Conservation (phyloP, 2,888 invertebrate species). For the Hanleya hanleyi region DNA sequence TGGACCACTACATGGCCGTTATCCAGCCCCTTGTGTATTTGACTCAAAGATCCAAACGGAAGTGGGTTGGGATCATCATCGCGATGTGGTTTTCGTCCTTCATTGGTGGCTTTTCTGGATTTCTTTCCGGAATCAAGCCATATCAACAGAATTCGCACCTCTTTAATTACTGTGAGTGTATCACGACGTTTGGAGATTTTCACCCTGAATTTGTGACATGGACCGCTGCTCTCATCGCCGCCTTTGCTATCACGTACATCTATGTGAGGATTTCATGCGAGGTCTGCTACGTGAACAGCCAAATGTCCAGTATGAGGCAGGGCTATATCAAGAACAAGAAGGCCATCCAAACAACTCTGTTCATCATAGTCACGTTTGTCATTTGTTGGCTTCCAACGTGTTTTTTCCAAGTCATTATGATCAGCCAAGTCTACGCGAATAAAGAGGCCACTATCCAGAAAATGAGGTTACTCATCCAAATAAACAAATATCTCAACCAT, state of each 20-base stretch:
- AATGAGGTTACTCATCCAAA: slow-evolving; percentile 36
- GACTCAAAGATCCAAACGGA: slow-evolving; percentile 39
- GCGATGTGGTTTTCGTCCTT: slow-evolving; percentile 49
- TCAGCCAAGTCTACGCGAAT: slow-evolving; percentile 44
- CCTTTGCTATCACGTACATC: slow-evolving; percentile 51
- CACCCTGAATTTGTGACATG: slow-evolving; percentile 59
- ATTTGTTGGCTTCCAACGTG: slow-evolving; percentile 62
- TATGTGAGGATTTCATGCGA: slow-evolving; percentile 57
- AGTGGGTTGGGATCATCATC: slow-evolving; percentile 44
- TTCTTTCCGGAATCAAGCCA: slow-evolving; percentile 23
- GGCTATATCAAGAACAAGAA: slow-evolving; percentile 52
- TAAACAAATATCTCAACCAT: slow-evolving; percentile 53
- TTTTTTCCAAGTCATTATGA: slow-evolving; percentile 49
- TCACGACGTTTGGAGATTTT: slow-evolving; percentile 47
- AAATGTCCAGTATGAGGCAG: slow-evolving; percentile 31
- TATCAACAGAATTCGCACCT: slow-evolving; percentile 24
- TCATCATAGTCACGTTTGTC: slow-evolving; percentile 59
- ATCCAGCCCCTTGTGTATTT: slow-evolving; percentile 52
- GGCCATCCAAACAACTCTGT: slow-evolving; percentile 57
- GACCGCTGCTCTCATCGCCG: slow-evolving; percentile 47
- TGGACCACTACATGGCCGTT: slow-evolving; percentile 61
- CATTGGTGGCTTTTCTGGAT: slow-evolving; percentile 49
- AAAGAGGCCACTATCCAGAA: slow-evolving; percentile 34
- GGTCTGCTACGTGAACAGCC: slow-evolving; percentile 39
- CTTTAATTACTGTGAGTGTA: slow-evolving; percentile 60